phyloP scores from a whole-genome alignment of 2,113 vertebrate genomes.

The Glaucidium brasilianum region DNA sequence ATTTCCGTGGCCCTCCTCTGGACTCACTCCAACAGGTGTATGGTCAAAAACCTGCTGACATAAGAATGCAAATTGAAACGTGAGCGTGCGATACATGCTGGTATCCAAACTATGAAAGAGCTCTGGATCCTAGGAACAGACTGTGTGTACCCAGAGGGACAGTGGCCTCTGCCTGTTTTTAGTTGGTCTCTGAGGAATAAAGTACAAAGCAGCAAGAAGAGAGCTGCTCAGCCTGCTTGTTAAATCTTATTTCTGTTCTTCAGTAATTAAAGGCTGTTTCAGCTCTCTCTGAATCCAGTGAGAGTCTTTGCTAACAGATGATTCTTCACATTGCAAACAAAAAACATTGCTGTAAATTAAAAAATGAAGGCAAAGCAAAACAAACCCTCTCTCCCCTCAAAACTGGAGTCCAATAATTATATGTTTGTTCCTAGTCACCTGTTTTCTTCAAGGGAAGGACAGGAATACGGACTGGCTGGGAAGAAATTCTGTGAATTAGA shows the following conservation, averaged over 20 bases:
- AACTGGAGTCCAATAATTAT: neutral
- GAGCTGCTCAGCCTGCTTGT: neutral
- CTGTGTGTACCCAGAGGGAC: neutral
- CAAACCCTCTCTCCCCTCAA: neutral
- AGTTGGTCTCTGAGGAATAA: neutral
- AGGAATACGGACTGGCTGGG: neutral
- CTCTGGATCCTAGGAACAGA: neutral
- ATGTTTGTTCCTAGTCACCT: neutral
- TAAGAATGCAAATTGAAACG: neutral
- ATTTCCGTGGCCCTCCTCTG: too few species aligned
- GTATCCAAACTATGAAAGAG: neutral
- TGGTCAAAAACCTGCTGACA: rapidly evolving
- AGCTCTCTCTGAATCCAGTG: neutral
- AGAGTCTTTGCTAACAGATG: neutral
- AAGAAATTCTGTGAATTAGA: slow-evolving; percentile 28
- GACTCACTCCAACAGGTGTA: too few species aligned
- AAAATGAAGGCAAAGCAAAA: neutral
- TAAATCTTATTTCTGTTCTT: neutral
- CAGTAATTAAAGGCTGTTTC: neutral
- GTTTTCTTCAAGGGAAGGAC: neutral
- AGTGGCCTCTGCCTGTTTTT: neutral
- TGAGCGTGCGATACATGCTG: rapidly evolving
- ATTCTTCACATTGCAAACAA: neutral
- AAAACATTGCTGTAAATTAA: neutral
- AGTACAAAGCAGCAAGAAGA: neutral